Percentiles rank a stretch among this genome's conserved stretches.
phyloP scores from a whole-genome alignment of 2,113 vertebrate species.

The Macquaria australasica region DNA sequence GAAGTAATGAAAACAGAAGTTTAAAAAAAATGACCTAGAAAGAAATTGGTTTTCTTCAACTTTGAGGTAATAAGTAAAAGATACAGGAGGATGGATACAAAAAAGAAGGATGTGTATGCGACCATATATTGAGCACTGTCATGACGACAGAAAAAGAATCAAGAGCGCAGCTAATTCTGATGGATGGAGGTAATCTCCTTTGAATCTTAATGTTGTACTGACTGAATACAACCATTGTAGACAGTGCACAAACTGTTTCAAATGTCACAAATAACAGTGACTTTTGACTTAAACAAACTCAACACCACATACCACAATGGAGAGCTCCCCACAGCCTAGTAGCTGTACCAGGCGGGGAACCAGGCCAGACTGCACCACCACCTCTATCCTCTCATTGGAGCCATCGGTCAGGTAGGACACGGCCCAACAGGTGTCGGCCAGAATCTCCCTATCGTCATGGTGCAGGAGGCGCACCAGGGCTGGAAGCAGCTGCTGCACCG shows the following conservation, averaged over 20 bases:
- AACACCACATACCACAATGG: slow-evolving; percentile 87
- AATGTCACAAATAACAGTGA: neutral
- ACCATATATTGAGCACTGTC: neutral
- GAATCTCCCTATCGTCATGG: slow-evolving; percentile 87
- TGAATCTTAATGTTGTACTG: neutral
- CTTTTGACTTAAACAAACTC: neutral
- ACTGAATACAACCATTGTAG: neutral
- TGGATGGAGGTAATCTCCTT: neutral
- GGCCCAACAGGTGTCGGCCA: slow-evolving; percentile 94
- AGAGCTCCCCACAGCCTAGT: slow-evolving; percentile 86
- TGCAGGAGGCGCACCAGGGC: slow-evolving; percentile 88
- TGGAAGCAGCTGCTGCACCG: slow-evolving; percentile 90
- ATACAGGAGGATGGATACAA: neutral
- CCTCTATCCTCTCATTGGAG: slow-evolving; percentile 93
- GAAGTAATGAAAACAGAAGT: neutral
- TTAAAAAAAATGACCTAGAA: neutral
- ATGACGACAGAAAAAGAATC: neutral
- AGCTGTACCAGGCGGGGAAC: slow-evolving; percentile 92
- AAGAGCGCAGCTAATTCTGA: neutral
- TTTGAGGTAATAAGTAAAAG: neutral
- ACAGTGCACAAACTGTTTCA: neutral
- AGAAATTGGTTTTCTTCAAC: neutral
- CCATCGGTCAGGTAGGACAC: slow-evolving; percentile 93
- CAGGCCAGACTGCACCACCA: slow-evolving; percentile 91
- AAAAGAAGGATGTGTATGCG: neutral